phyloP scores from a whole-genome alignment of 2,888 invertebrate genomes.

The Pycnomerus fuliginosus region DNA sequence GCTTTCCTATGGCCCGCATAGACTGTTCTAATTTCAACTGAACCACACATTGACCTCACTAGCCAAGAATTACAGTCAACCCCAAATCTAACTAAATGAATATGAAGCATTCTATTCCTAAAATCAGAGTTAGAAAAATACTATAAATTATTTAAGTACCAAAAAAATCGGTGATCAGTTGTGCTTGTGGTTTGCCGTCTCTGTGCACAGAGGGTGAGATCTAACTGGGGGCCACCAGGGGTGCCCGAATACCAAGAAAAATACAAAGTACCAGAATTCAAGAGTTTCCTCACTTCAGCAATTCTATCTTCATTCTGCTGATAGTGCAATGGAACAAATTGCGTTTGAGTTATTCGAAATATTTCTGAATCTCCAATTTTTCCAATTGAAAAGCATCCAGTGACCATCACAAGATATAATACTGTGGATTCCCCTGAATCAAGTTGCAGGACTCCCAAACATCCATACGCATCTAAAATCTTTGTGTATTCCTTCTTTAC shows the following conservation, averaged over 20 bases:
- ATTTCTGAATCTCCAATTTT: constrained; percentile 94
- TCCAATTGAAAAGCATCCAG: constrained; percentile 94
- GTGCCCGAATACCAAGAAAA: constrained; percentile 74
- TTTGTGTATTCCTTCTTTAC: constrained; percentile 88
- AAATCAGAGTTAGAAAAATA: no score
- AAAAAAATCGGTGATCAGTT: constrained; percentile 96
- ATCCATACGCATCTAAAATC: constrained; percentile 92
- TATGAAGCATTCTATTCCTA: constrained; percentile 92
- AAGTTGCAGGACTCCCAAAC: constrained; percentile 88
- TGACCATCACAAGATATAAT: constrained; percentile 88
- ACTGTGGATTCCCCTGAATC: constrained; percentile 82
- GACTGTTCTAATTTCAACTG: constrained; percentile 96
- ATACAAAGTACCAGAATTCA: constrained; percentile 98
- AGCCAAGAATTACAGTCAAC: constrained; percentile 91
- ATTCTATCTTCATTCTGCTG: constrained; percentile 64
- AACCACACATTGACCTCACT: constrained; percentile 94
- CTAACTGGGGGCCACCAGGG: constrained; percentile 58
- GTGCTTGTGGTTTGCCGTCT: constrained; percentile 74
- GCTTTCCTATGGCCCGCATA: constrained; percentile 96
- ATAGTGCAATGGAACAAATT: constrained; percentile 84
- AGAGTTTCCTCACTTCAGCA: constrained; percentile 73
- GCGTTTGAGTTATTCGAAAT: constrained; percentile 90
- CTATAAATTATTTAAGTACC: constrained; percentile 67
- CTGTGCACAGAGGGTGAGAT: constrained; percentile 94
- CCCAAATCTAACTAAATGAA: constrained; percentile 88